These are phyloP conservation scores for Drosophila ohnishii DNA, from an alignment of 1,140 invertebrate genomes.

Conservation along the genomic window DNA sequence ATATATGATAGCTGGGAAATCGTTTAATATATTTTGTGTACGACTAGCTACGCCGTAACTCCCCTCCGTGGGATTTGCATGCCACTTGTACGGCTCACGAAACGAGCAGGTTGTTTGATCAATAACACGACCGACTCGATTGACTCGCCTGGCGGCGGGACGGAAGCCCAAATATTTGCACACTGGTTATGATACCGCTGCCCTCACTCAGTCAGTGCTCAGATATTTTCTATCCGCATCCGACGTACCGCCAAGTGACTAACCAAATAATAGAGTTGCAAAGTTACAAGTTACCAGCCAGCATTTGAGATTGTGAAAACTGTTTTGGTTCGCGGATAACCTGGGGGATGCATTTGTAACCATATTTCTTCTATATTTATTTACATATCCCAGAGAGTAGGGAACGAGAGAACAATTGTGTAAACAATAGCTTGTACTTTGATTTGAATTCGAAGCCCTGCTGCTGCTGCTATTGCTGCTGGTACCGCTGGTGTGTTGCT, in stretches of 20 bases:
- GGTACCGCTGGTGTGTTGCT: constrained; percentile 1
- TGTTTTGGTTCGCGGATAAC: constrained; percentile 14
- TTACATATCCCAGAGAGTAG: constrained; percentile 15
- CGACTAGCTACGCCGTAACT: constrained; percentile 32
- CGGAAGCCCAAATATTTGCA: constrained; percentile 56
- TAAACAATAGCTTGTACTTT: constrained; percentile 48
- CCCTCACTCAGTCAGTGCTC: constrained; percentile 54
- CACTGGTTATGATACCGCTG: constrained; percentile 28
- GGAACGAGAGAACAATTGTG: constrained; percentile 48
- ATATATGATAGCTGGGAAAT: constrained; percentile 45
- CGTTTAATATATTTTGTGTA: constrained; percentile 55
- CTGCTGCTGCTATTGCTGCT: not conserved
- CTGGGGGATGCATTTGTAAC: constrained; percentile 39
- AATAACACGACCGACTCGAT: constrained; percentile 46
- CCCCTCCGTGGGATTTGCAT: constrained; percentile 38
- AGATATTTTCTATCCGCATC: constrained; percentile 46
- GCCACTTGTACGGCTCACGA: constrained; percentile 57
- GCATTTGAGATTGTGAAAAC: constrained; percentile 22
- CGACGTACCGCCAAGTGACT: constrained; percentile 54
- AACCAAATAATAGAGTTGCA: constrained; percentile 32
- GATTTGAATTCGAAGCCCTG: constrained; percentile 24
- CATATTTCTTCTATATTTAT: constrained; percentile 25
- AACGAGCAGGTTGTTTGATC: constrained; percentile 73
- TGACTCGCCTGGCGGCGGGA: constrained; percentile 12
- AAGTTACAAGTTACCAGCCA: constrained; percentile 2